Evolutionary conservation across 1,140 invertebrate species (phyloP), one percentile per base, ranked within the genome.

Genomic region (Hyles vespertilio): DNA sequence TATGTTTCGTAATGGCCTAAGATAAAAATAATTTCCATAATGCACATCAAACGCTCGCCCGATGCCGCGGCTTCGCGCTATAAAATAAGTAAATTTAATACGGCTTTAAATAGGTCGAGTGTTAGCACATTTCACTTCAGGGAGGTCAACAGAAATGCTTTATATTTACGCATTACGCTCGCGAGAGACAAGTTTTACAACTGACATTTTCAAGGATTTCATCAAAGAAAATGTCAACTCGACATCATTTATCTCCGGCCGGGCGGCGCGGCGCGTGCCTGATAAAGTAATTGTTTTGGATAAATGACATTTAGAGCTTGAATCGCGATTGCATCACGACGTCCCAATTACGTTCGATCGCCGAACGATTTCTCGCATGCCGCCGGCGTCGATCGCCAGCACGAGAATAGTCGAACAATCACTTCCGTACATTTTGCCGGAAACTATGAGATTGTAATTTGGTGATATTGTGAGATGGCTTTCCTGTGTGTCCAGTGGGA

Each of bases 361-460:
- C 51, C 34, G 43, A 57, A 59, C 46, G 47, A 36, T 56, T 54
- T 65, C 59, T 74, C 48, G 60, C 65, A 69, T 56, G 64, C 50
- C 59, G 63, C 53, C 54, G 47, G 50, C 47, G 48, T 56, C 52
- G 54, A 47, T 56, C 45, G 54, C 32, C 47, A 54, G 53, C 58
- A 59, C 52, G 49, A 12, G 46, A 58, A 59, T 51, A 58, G 64
- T 50, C 59, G 48, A 61, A 67, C 65, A 66, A 60, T 65, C 64
- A 66, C 66, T 76, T 76, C 73, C 70, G 70, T 55, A 49, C 62
- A 60, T 69, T 67, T 67, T 66, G 54, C 56, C 50, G 47, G 60
- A 45, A 55, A 63, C 61, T 73, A 72, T 43, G 5, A 44, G 46
- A 65, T 58, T 58, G 59, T 66, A 61, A 63, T 59, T 66, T 48